Base-by-base conservation (phyloP, 2,113 vertebrate genomes). In the Prunella fulvescens region DNA sequence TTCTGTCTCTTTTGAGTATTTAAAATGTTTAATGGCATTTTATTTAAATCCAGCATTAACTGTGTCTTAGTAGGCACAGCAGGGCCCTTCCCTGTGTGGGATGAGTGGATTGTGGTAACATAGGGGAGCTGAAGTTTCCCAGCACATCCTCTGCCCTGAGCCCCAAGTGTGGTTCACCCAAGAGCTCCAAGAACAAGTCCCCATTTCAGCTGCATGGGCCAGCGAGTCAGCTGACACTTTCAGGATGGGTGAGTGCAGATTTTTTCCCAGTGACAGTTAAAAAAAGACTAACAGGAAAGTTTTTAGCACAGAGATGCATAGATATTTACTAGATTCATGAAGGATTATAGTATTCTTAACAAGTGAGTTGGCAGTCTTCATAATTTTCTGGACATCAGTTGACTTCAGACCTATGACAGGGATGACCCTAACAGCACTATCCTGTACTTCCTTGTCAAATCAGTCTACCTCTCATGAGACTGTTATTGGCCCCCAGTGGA, bases 161-260 rank as follows among this genome's bases (percentile, higher is more conserved):
- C 28, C 20, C 10, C 35, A 54, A 19, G 18, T n/a, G n/a, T 57
- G 5, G 19, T 48, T 73, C 33, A 60, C 33, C 7, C 29, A 76
- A 20, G 19, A 81, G 29, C 22, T 53, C 11, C 11, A 29, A 42
- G 31, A 53, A 48, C 2, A 1, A 76, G 24, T 88, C 29, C 33
- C 10, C 2, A 1, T 56, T 86, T 88, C 62, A 80, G 7, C 25
- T 60, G 7, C 37, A 6, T 28, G 15, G 23, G 18, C 48, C n/a
- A 50, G 8, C 0, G 0, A 8, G 12, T 37, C 31, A 78, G 10
- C 14, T 62, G 58, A 40, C 1, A 3, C 5, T 65, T 73, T 19
- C 19, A 33, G 31, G 6, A 24, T 4, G 33, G 4, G 20, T n/a
- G 24, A 35, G 16, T 72, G 23, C 33, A 39, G 16, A 0, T 13